Conservation (phyloP, 2,113 vertebrate genomes). For the Tangachromis dhanisi region DNA sequence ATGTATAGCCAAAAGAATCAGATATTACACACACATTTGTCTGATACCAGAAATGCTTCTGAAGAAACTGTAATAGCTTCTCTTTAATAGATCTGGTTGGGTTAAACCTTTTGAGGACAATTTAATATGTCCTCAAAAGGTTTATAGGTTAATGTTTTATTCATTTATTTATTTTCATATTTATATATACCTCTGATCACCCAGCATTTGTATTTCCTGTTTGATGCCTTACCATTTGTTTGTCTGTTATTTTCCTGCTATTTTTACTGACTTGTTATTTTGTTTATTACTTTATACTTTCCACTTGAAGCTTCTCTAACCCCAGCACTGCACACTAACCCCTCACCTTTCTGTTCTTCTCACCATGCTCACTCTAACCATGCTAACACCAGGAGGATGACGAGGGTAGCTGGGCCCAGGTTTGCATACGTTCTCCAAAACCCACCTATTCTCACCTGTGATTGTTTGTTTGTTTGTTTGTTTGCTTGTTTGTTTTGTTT, state of each 20-base stretch:
- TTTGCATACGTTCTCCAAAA: conserved; percentile 68
- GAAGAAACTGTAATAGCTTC: not conserved
- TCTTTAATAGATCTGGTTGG: not conserved
- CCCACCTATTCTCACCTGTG: not conserved
- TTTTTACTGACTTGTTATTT: not conserved
- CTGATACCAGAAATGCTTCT: not conserved
- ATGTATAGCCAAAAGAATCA: not conserved
- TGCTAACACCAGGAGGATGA: conserved; percentile 95
- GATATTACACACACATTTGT: not conserved
- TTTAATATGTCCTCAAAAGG: not conserved
- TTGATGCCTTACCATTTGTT: not conserved
- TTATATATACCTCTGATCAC: not conserved
- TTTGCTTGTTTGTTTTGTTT: not conserved
- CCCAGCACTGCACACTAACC: conserved; percentile 63
- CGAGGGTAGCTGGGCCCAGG: conserved; percentile 99
- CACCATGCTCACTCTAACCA: conserved; percentile 86
- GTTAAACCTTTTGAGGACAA: not conserved
- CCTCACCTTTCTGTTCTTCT: conserved; percentile 60
- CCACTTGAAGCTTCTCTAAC: conserved; percentile 32
- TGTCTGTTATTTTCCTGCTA: not conserved
- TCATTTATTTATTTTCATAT: not conserved
- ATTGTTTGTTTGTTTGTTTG: fast-evolving
- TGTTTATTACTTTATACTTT: not conserved
- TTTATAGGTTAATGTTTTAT: not conserved
- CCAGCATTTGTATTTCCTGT: not conserved